These are phyloP conservation scores for Chamaedrilus cognettii DNA, from an alignment of 2,888 invertebrate genomes.

Conservation along the genomic window DNA sequence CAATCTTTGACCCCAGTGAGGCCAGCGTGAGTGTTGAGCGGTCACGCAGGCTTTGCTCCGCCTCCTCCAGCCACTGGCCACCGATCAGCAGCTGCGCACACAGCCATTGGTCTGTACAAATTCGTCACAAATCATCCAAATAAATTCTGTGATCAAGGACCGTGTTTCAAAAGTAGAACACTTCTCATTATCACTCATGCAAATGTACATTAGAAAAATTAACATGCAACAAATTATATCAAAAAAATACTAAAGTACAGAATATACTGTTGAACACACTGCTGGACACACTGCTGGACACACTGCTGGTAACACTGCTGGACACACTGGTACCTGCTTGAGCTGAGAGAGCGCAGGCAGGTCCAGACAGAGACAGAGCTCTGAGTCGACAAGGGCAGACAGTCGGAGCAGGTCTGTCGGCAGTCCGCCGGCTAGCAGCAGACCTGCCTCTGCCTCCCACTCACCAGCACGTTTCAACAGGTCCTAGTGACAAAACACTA, in stretches of 20 bases:
- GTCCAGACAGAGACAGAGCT: neutral
- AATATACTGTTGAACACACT: too few species aligned
- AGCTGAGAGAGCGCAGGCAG: neutral
- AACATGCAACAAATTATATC: too few species aligned
- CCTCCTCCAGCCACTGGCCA: neutral
- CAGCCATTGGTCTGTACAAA: neutral
- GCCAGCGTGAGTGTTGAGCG: neutral
- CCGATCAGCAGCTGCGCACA: neutral
- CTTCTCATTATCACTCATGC: neutral
- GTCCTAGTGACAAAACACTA: too few species aligned
- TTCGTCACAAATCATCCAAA: neutral
- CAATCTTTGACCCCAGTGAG: neutral
- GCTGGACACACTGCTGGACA: too few species aligned
- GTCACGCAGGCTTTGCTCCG: neutral
- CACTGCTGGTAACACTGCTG: too few species aligned
- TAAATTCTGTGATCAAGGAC: too few species aligned
- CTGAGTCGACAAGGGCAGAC: neutral
- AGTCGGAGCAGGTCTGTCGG: neutral
- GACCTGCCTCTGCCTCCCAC: neutral
- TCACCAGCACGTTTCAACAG: neutral
- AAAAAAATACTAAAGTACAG: too few species aligned
- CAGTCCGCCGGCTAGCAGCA: neutral
- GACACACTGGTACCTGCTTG: conserved; percentile 5
- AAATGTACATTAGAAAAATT: neutral
- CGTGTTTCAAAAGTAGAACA: neutral